Evolutionary conservation across 1,140 invertebrate genomes (phyloP).

Genomic region (Meteorus sp.): DNA sequence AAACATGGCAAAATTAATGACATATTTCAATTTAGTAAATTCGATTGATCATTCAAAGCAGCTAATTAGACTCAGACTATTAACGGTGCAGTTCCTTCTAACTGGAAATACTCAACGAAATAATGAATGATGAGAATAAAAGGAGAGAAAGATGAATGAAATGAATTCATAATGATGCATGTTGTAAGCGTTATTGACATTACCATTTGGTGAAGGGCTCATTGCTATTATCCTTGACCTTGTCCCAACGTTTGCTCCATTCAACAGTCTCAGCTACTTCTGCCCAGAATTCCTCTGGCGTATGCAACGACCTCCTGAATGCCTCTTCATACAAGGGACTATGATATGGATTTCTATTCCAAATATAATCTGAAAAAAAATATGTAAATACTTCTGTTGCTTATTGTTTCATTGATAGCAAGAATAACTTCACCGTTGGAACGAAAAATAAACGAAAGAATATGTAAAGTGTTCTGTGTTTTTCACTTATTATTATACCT

Average conservation of each 20-base stretch:
- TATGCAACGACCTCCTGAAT: conserved; percentile 70
- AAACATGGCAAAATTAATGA: no score
- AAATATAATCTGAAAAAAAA: conserved; percentile 43
- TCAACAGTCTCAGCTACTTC: conserved; percentile 72
- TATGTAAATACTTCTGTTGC: not conserved
- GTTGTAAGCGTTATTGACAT: conserved; percentile 26
- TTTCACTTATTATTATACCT: no score
- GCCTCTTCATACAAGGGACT: conserved; percentile 66
- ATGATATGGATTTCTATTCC: conserved; percentile 40
- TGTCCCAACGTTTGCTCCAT: conserved; percentile 83
- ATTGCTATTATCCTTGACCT: conserved; percentile 81
- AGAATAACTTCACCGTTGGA: not conserved
- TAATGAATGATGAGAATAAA: no score
- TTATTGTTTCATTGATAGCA: not conserved
- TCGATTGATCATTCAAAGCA: no score
- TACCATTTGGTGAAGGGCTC: conserved; percentile 91
- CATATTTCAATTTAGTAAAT: no score
- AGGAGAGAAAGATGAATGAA: no score
- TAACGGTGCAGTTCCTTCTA: no score
- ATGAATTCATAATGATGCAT: no score
- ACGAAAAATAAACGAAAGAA: not conserved
- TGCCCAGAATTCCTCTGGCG: conserved; percentile 86
- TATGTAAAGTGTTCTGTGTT: no score
- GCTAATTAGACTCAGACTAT: no score
- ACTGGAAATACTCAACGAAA: no score